These are phyloP conservation scores for Zonotrichia leucophrys DNA, from an alignment of 2,113 vertebrate genomes.

Conservation along the genomic window DNA sequence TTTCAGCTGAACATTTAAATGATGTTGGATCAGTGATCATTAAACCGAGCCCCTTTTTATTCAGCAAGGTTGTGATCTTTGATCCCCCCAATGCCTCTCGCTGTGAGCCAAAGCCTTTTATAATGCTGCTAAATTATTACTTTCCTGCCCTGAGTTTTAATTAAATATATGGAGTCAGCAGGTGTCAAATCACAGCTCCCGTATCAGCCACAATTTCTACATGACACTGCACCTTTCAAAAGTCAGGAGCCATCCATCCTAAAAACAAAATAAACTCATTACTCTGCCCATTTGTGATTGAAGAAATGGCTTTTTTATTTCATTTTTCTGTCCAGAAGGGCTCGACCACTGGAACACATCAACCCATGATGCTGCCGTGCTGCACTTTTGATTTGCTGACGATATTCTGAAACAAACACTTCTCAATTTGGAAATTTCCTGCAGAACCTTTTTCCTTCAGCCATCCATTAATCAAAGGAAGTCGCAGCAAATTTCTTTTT, in stretches of 20 bases:
- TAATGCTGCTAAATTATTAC: conserved; percentile 11
- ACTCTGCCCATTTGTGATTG: background rate
- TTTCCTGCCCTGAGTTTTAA: conserved; percentile 1
- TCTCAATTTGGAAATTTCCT: background rate
- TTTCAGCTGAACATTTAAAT: conserved; percentile 10
- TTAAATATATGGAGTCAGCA: conserved; percentile 30
- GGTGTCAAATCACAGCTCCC: background rate
- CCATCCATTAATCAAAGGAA: conserved; percentile 10
- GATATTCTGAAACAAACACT: background rate
- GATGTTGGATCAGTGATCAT: conserved; percentile 37
- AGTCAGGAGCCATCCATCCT: background rate
- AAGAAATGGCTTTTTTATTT: background rate
- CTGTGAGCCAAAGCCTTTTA: background rate
- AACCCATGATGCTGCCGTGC: background rate
- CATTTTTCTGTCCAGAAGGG: background rate
- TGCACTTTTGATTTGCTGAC: background rate
- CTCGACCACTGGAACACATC: background rate
- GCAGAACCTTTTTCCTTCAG: background rate
- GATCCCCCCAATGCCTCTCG: background rate
- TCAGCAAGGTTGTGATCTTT: conserved; percentile 37
- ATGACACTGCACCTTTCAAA: background rate
- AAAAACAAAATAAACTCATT: background rate
- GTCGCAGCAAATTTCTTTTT: background rate
- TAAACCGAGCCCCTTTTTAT: conserved; percentile 6
- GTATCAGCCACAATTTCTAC: background rate